These are phyloP conservation scores for Psittacula cyanocephala DNA, from an alignment of 2,113 vertebrate genomes.

Conservation along the genomic window DNA sequence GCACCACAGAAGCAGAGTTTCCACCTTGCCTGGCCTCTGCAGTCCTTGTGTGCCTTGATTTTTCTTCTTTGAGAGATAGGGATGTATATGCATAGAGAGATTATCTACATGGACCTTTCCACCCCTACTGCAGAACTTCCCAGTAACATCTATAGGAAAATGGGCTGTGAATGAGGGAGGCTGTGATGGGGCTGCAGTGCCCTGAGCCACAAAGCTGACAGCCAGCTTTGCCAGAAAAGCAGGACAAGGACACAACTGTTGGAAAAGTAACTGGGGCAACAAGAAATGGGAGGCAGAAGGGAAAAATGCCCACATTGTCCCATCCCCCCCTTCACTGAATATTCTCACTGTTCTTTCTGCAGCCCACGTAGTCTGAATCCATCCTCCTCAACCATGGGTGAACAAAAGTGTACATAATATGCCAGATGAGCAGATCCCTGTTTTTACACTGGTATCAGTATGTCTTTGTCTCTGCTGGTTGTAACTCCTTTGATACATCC, in stretches of 20 bases:
- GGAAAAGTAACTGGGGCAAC: not conserved
- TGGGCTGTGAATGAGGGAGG: not conserved
- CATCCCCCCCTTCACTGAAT: not conserved
- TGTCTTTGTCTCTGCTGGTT: not conserved
- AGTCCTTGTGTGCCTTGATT: not conserved
- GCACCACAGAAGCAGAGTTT: not conserved
- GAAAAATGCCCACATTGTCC: not conserved
- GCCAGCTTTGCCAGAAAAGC: not conserved
- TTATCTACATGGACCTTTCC: not conserved
- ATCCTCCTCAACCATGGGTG: not conserved
- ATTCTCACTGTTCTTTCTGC: not conserved
- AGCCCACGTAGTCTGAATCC: not conserved
- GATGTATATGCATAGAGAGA: not conserved
- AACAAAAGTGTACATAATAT: not conserved
- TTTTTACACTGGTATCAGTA: rapidly evolving
- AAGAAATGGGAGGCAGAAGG: not conserved
- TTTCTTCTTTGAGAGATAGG: not conserved
- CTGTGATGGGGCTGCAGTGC: rapidly evolving
- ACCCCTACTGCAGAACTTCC: not conserved
- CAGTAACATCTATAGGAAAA: not conserved
- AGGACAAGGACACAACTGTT: not conserved
- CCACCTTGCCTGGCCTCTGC: not conserved
- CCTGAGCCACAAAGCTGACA: not conserved
- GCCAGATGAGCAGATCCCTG: not conserved
- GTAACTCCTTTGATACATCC: not conserved